phyloP scores from a whole-genome alignment of 1,140 invertebrate genomes.

The Aporrectodea caliginosa region DNA sequence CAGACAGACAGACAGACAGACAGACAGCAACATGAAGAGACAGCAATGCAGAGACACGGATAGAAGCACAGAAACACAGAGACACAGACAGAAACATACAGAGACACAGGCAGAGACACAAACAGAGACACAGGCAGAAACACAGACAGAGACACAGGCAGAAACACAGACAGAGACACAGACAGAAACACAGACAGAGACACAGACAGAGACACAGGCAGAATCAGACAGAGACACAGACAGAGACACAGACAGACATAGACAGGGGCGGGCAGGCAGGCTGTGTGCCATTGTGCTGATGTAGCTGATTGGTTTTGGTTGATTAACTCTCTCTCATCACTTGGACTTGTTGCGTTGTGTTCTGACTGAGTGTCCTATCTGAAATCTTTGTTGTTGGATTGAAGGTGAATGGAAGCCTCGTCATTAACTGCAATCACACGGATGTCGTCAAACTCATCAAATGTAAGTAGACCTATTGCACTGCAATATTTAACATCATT shows the following conservation, averaged over 20 bases:
- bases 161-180: not conserved
- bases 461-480: not conserved
- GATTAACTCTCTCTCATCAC: no score
- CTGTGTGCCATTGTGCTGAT: no score
- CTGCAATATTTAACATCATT: not conserved
- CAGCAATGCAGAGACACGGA: not conserved
- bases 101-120: constrained; percentile 5
- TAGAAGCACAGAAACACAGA: not conserved
- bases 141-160: not conserved
- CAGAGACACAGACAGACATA: not conserved
- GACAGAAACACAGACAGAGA: no score
- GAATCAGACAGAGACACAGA: not conserved
- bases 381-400: no score
- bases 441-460: not conserved
- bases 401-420: not conserved
- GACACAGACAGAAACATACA: not conserved
- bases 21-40: not conserved
- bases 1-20: constrained; percentile 1
- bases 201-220: no score
- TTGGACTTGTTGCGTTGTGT: no score
- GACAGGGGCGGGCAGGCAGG: not conserved
- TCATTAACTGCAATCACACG: not conserved
- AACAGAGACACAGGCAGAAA: no score
- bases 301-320: no score
- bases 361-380: no score